Evolutionary conservation across 1,140 invertebrate species (phyloP).

Genomic region (Caenorhabditis inopinata): DNA sequence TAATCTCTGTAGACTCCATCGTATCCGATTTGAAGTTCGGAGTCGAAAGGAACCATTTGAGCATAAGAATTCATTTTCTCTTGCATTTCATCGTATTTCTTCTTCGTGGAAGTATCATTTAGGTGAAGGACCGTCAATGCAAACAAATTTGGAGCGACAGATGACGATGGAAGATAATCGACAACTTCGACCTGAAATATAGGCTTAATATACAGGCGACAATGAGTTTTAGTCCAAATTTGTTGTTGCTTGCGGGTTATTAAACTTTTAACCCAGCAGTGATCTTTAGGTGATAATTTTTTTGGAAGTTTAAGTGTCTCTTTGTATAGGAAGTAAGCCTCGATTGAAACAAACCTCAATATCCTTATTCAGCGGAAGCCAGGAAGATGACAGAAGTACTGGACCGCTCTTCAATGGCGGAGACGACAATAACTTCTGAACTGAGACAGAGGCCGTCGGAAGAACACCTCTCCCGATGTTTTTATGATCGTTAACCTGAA

Average conservation of each 20-base stretch:
- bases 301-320: too few species aligned
- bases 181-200: neutral
- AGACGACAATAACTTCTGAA: neutral
- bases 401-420: neutral
- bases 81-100: neutral
- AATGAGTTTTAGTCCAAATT: too few species aligned
- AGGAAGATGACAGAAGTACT: neutral
- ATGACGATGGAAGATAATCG: constrained; percentile 7
- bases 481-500: neutral
- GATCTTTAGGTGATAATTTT: too few species aligned
- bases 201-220: too few species aligned
- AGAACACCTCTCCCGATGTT: neutral
- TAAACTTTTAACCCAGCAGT: too few species aligned
- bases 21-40: neutral
- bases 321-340: too few species aligned
- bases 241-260: too few species aligned
- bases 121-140: neutral
- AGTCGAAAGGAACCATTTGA: neutral
- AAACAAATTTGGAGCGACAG: neutral
- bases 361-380: constrained; percentile 12
- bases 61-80: constrained; percentile 17
- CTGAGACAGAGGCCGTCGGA: neutral
- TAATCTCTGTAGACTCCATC: neutral
- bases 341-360: neutral
- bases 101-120: neutral